These are phyloP conservation scores for Zingel zingel DNA, from an alignment of 2,113 vertebrate species.

Conservation along the genomic window DNA sequence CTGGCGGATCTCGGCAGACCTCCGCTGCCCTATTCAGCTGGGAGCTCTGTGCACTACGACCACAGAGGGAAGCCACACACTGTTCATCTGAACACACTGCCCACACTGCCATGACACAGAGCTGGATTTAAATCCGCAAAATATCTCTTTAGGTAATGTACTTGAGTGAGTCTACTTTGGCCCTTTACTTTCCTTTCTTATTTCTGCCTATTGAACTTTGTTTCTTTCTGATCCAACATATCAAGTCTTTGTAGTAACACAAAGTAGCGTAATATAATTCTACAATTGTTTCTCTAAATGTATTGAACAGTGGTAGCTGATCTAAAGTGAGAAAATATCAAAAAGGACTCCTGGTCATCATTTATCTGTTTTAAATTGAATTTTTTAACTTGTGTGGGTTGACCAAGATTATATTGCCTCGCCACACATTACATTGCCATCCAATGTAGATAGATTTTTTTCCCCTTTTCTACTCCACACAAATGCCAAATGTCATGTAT, in stretches of 20 bases:
- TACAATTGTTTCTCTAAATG: neutral
- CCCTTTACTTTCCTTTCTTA: neutral
- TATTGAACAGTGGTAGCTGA: neutral
- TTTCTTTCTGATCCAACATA: neutral
- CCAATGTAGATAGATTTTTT: neutral
- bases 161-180: neutral
- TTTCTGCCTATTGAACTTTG: neutral
- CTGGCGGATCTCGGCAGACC: no score
- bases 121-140: no score
- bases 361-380: neutral
- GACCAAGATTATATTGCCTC: neutral
- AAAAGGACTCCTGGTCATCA: neutral
- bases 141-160: neutral
- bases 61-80: no score
- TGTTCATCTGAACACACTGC: no score
- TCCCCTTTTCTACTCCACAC: neutral
- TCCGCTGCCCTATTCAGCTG: no score
- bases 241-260: neutral
- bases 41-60: no score
- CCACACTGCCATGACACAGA: no score
- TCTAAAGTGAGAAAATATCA: neutral
- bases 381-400: neutral
- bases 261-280: neutral
- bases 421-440: neutral
- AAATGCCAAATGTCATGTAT: conserved; percentile 37